Evolutionary conservation across 1,140 invertebrate species (phyloP).

Genomic region (Mizuhopecten yessoensis): DNA sequence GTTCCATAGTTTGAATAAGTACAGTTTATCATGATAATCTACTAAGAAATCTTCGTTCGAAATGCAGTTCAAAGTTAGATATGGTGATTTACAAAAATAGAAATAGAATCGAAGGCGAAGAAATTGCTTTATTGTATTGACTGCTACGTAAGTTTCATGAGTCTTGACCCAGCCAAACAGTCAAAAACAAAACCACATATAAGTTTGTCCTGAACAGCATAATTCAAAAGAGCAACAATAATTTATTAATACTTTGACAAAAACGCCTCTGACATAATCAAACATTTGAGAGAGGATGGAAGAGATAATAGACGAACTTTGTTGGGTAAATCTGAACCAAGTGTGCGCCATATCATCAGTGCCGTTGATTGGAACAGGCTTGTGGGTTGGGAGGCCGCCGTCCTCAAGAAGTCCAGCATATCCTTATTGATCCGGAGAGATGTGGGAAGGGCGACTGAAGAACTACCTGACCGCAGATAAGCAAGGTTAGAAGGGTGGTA

Average conservation of each 20-base stretch:
- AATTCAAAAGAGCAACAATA: not conserved
- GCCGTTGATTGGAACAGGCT: not conserved
- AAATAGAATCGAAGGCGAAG: no score
- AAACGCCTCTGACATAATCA: not conserved
- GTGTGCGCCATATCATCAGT: constrained; percentile 13
- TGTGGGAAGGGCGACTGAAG: not conserved
- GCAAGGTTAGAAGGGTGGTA: not conserved
- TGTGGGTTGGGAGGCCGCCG: not conserved
- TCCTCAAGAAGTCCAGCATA: not conserved
- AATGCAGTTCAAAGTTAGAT: no score
- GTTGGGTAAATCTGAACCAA: not conserved
- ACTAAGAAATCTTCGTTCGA: no score
- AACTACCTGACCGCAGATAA: not conserved
- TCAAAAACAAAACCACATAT: no score
- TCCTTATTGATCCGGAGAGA: not conserved
- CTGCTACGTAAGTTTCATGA: no score
- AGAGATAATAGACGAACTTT: not conserved
- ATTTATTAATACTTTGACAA: constrained; percentile 9
- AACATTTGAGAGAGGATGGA: constrained; percentile 2
- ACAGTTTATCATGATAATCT: no score
- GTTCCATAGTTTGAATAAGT: no score
- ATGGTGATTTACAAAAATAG: no score
- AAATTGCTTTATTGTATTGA: no score
- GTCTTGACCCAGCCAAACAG: no score
- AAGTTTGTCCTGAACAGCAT: not conserved